Evolutionary conservation across 2,888 invertebrate species (phyloP).

Genomic region (Melanargia galathea): DNA sequence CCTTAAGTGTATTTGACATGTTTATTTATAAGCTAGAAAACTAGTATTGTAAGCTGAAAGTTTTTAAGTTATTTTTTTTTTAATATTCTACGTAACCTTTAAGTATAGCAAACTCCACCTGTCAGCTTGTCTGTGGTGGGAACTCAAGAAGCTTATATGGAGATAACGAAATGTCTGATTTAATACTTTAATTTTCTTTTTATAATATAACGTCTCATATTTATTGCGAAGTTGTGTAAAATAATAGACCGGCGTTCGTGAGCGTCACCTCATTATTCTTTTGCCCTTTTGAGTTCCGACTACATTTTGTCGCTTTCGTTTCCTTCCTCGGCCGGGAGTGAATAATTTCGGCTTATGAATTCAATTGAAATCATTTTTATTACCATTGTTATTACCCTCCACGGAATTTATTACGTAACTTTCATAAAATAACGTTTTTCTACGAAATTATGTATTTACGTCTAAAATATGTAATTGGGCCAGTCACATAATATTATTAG

Average conservation of each 20-base stretch:
- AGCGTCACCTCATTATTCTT: constrained; percentile 67
- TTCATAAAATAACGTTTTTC: not conserved
- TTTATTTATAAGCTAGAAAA: too few relatives aligned
- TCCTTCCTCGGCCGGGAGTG: constrained; percentile 54
- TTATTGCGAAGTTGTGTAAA: not conserved
- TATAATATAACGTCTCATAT: constrained; percentile 7
- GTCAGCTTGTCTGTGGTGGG: too few relatives aligned
- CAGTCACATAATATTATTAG: too few relatives aligned
- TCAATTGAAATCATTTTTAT: constrained; percentile 26
- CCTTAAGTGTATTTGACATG: too few relatives aligned
- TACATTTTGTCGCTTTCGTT: constrained; percentile 68
- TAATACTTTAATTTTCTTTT: not conserved
- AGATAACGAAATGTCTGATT: too few relatives aligned
- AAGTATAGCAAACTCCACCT: too few relatives aligned
- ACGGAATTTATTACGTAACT: constrained; percentile 13
- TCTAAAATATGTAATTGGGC: too few relatives aligned
- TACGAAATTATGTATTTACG: not conserved
- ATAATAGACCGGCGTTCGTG: constrained; percentile 37
- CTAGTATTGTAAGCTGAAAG: too few relatives aligned
- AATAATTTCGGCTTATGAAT: constrained; percentile 25
- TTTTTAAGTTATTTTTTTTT: too few relatives aligned
- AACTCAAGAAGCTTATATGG: too few relatives aligned
- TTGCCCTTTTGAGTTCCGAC: constrained; percentile 61
- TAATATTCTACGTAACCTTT: too few relatives aligned
- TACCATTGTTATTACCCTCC: constrained; percentile 15